Percentiles rank a stretch among this genome's conserved stretches.
phyloP scores from a whole-genome alignment of 2,797 vertebrate species.

The Antennarius maculatus region DNA sequence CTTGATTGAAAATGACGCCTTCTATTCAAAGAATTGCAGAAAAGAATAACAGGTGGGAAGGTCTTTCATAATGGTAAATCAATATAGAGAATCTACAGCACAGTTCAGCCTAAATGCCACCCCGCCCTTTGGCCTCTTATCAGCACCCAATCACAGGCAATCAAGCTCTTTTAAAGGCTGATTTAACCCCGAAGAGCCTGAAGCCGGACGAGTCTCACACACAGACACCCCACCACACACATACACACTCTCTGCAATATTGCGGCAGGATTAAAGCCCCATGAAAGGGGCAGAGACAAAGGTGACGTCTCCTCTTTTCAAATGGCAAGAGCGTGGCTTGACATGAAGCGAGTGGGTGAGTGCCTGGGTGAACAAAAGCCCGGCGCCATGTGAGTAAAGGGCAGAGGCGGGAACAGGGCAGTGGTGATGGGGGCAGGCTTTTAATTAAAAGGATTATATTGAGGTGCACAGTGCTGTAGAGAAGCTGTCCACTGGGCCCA shows the following conservation, averaged over 20 bases:
- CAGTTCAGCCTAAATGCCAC: conserved; percentile 79
- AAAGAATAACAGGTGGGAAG: conserved; percentile 72
- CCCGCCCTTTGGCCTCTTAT: conserved; percentile 80
- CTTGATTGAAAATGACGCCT: conserved; percentile 60
- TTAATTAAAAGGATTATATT: conserved; percentile 90
- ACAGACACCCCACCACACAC: conserved; percentile 40
- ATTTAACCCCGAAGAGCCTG: conserved; percentile 83
- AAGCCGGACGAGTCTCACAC: conserved; percentile 66
- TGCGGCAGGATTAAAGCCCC: conserved; percentile 80
- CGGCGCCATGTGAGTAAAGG: conserved; percentile 72
- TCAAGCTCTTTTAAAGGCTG: conserved; percentile 83
- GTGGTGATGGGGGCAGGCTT: conserved; percentile 71
- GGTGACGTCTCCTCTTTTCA: conserved; percentile 84
- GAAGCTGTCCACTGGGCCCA: conserved; percentile 80
- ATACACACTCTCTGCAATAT: conserved; percentile 72
- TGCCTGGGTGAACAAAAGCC: conserved; percentile 83
- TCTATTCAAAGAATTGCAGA: conserved; percentile 58
- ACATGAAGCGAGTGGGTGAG: conserved; percentile 83
- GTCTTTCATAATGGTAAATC: conserved; percentile 81
- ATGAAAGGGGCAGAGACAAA: conserved; percentile 84
- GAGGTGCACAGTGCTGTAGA: conserved; percentile 80
- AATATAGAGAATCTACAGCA: conserved; percentile 77
- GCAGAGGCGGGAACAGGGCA: conserved; percentile 75
- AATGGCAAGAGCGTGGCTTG: conserved; percentile 82
- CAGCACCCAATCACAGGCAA: conserved; percentile 82